Evolutionary conservation across 2,113 vertebrate species (phyloP), one percentile per base, ranked within the genome.

Genomic region (Oxyruncus cristatus): DNA sequence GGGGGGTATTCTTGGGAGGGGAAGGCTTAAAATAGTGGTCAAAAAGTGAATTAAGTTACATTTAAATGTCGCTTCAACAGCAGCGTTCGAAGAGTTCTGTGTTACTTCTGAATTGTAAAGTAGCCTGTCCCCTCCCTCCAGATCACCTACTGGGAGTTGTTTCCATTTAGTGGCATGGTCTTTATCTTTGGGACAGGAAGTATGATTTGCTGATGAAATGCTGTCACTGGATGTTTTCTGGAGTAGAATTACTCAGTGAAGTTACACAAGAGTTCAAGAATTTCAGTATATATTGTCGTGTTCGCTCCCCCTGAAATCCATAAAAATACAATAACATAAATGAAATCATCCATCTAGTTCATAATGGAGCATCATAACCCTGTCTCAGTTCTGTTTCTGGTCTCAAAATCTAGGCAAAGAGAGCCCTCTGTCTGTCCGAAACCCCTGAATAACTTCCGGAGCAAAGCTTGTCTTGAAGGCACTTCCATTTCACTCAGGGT

Each of bases 401-500:
- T 96, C 55, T 87, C 35, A 91, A 3, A 93, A 91, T 92, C 47
- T 91, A 47, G 89, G 83, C 88, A 94, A 21, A 66, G 59, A 86
- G 95, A 96, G 75, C 92, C 90, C 75, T 92, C 67, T 95, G n/a
- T 93, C 91, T 96, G 93, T 77, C 47, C 89, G 44, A 59, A 77
- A 85, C 24, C 73, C 26, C 4, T 67, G 65, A 77, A 49, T 84
- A 75, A 92, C n/a, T 62, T 74, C 49, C 47, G 27, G 90, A 84
- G 76, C 77, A 85, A 73, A 71, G 46, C 55, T 74, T 23, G 21
- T 90, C 27, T 88, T 42, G 58, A 80, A 88, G 72, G 27, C 16
- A n/a, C 24, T 82, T 87, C 18, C 5, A 22, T 56, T 89, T 83
- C 19, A 14, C 27, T 80, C 9, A 11, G 46, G 37, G 10, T 50